Conservation (phyloP, 2,797 vertebrate species). For the Chrysocyon brachyurus region DNA sequence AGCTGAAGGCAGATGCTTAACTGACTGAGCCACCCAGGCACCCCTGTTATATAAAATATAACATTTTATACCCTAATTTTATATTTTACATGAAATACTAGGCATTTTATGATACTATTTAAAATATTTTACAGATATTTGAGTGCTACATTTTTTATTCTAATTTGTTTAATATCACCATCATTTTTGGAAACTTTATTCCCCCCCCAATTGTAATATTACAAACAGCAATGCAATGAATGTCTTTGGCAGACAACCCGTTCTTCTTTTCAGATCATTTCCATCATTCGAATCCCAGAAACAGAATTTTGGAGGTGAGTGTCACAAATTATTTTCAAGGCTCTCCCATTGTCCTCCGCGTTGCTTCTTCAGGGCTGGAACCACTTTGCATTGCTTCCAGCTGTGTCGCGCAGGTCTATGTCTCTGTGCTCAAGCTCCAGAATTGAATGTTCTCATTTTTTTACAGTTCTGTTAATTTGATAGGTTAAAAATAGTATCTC, state of each 20-base stretch:
- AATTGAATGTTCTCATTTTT: not conserved
- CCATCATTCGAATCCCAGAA: not conserved
- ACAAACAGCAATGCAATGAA: not conserved
- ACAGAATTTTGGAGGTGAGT: slow-evolving; percentile 14
- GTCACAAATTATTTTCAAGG: not conserved
- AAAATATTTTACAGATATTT: slow-evolving; percentile 40
- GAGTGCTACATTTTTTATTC: slow-evolving; percentile 28
- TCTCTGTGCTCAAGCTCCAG: not conserved
- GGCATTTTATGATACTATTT: not conserved
- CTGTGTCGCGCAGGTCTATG: not conserved
- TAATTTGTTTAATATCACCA: not conserved
- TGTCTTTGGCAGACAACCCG: not conserved
- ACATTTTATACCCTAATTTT: slow-evolving; percentile 24
- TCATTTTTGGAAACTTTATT: slow-evolving; percentile 4
- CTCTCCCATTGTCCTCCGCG: rapidly evolving
- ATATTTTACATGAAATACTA: not conserved
- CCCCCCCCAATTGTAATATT: not conserved
- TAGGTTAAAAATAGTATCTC: slow-evolving; percentile 58
- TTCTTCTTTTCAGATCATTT: not conserved
- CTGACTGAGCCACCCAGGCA: too few species aligned
- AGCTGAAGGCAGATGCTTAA: too few species aligned
- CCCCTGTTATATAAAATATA: not conserved
- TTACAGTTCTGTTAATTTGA: not conserved
- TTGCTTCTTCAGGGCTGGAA: not conserved
- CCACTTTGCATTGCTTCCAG: not conserved